These are phyloP conservation scores for Pocillopora meandrina DNA, from an alignment of 92 coral and sea anemone species.

Conservation along the genomic window DNA sequence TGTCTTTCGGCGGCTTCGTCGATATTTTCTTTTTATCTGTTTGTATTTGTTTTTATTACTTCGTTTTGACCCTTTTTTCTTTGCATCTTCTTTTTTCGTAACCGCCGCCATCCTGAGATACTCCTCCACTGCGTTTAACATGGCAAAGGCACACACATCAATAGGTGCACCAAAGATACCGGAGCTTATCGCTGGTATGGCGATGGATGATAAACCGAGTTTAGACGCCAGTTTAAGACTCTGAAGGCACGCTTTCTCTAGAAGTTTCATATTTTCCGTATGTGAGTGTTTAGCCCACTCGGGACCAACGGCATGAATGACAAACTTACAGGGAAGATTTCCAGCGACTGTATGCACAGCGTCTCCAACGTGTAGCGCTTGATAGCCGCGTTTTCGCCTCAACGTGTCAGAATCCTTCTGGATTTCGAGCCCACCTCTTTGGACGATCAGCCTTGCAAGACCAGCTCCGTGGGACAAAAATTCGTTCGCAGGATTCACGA, in stretches of 20 bases:
- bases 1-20: neutral
- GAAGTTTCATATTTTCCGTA: neutral
- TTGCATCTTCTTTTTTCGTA: neutral
- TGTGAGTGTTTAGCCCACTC: neutral
- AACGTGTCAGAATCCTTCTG: conserved; percentile 43
- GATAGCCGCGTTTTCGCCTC: neutral
- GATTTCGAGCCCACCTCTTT: conserved; percentile 67
- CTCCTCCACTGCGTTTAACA: conserved; percentile 69
- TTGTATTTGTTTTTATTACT: neutral
- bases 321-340: conserved; percentile 30
- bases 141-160: conserved; percentile 65
- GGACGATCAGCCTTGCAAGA: conserved; percentile 76
- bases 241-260: conserved; percentile 24
- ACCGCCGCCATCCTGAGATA: neutral
- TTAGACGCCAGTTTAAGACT: conserved; percentile 33
- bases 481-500: conserved; percentile 82
- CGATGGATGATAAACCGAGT: conserved; percentile 25
- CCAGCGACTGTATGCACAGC: conserved; percentile 56
- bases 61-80: neutral
- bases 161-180: conserved; percentile 74
- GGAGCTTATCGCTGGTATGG: conserved; percentile 77
- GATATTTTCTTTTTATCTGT: neutral
- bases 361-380: conserved; percentile 20
- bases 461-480: conserved; percentile 58
- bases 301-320: conserved; percentile 60